phyloP scores from a whole-genome alignment of 2,888 invertebrate genomes.

The Eupeodes latifasciatus region DNA sequence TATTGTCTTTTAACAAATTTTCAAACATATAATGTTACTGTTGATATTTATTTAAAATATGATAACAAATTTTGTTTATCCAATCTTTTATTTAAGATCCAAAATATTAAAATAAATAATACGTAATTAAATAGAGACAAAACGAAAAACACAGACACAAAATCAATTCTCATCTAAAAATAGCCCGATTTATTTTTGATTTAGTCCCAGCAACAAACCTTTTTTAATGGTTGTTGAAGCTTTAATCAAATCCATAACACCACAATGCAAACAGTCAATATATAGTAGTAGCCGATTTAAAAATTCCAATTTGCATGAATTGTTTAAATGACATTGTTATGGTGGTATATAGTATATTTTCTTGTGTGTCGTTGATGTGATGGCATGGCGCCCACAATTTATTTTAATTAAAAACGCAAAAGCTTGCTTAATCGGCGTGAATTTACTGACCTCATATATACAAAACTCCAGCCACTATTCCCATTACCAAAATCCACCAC shows the following conservation, averaged over 20 bases:
- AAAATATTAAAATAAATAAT: background rate
- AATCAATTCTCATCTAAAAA: background rate
- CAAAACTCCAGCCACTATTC: background rate
- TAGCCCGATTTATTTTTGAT: constrained; percentile 35
- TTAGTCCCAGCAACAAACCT: constrained; percentile 12
- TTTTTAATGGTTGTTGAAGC: constrained; percentile 42
- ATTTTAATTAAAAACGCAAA: constrained; percentile 71
- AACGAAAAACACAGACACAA: background rate
- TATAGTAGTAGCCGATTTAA: background rate
- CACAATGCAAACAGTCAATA: constrained; percentile 34
- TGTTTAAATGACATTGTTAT: constrained; percentile 42
- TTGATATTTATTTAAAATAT: too few relatives aligned
- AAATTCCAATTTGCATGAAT: constrained; percentile 66
- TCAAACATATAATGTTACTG: too few relatives aligned
- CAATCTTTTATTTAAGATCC: too few relatives aligned
- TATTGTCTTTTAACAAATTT: too few relatives aligned
- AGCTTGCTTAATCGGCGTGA: constrained; percentile 56
- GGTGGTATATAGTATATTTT: constrained; percentile 25
- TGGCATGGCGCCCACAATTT: constrained; percentile 53
- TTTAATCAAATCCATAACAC: constrained; percentile 63
- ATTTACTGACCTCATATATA: constrained; percentile 17
- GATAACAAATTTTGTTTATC: too few relatives aligned
- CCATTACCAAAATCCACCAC: background rate
- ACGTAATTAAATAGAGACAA: background rate
- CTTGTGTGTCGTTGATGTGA: constrained; percentile 8